These are phyloP conservation scores for Botia kubotai DNA, from an alignment of 2,797 vertebrate species.

Conservation along the genomic window DNA sequence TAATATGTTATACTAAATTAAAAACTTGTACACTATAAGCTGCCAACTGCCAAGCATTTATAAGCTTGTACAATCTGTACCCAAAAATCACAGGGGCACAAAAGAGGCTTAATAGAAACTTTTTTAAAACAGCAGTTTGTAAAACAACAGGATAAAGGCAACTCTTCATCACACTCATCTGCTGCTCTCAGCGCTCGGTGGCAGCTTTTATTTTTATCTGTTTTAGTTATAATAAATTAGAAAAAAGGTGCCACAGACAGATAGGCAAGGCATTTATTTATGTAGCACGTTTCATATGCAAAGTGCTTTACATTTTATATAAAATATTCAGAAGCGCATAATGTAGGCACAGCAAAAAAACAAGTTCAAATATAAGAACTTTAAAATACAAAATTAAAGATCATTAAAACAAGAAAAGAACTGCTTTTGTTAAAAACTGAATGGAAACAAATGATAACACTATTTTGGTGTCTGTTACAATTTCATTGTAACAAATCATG, in stretches of 20 bases:
- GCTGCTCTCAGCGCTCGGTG: background rate
- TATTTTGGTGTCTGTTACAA: too few species aligned
- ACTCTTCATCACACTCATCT: constrained; percentile 9
- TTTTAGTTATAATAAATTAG: constrained; percentile 9
- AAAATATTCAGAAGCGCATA: background rate
- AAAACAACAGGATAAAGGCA: background rate
- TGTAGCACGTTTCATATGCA: background rate
- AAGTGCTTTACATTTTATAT: constrained; percentile 1
- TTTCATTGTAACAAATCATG: too few species aligned
- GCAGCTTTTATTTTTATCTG: background rate
- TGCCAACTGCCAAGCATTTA: background rate
- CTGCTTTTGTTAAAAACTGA: too few species aligned
- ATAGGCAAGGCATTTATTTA: constrained; percentile 63
- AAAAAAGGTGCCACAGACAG: constrained; percentile 50
- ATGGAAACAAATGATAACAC: too few species aligned
- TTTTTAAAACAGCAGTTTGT: background rate
- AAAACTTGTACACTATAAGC: too few species aligned
- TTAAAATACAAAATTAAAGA: too few species aligned
- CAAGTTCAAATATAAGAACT: background rate
- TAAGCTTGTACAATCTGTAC: background rate
- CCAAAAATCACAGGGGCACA: background rate
- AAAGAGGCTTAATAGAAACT: background rate
- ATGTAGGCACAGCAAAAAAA: background rate
- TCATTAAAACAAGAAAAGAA: too few species aligned
- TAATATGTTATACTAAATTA: background rate